A percentile compares a stretch with the other conserved stretches of the same genome.
phyloP scores from a whole-genome alignment of 1,140 invertebrate genomes.

The Diuraphis noxia region DNA sequence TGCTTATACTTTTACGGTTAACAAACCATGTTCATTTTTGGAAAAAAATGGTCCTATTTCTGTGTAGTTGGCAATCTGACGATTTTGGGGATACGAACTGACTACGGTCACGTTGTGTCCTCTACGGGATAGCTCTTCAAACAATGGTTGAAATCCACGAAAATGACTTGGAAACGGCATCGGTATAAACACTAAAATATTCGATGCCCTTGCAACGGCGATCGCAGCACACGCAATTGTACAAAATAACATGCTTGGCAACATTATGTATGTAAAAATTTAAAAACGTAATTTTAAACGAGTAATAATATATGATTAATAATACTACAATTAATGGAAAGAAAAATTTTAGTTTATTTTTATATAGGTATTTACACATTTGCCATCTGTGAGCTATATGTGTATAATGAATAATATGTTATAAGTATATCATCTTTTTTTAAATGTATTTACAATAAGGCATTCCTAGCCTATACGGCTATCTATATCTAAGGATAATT shows the following conservation, averaged over 20 bases:
- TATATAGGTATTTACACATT: too few species aligned
- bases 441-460: too few species aligned
- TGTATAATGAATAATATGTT: too few species aligned
- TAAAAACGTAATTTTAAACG: not conserved
- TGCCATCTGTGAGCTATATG: too few species aligned
- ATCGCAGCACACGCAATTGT: not conserved
- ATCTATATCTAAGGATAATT: too few species aligned
- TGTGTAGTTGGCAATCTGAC: constrained; percentile 10
- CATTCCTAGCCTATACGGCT: too few species aligned
- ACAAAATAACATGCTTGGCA: not conserved
- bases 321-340: not conserved
- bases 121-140: constrained; percentile 59
- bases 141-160: constrained; percentile 58
- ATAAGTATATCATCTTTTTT: too few species aligned
- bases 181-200: constrained; percentile 59
- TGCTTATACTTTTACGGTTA: not conserved
- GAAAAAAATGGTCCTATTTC: not conserved
- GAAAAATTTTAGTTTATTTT: not conserved
- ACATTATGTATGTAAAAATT: not conserved
- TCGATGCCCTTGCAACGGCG: constrained; percentile 1
- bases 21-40: not conserved
- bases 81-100: constrained; percentile 25
- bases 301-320: not conserved
- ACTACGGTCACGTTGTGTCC: not conserved
- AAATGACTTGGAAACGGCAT: constrained; percentile 59